A percentile compares a stretch with the other conserved stretches of the same genome.
Evolutionary conservation across 2,113 vertebrate species (phyloP).

Genomic region (Malaclemys terrapin): DNA sequence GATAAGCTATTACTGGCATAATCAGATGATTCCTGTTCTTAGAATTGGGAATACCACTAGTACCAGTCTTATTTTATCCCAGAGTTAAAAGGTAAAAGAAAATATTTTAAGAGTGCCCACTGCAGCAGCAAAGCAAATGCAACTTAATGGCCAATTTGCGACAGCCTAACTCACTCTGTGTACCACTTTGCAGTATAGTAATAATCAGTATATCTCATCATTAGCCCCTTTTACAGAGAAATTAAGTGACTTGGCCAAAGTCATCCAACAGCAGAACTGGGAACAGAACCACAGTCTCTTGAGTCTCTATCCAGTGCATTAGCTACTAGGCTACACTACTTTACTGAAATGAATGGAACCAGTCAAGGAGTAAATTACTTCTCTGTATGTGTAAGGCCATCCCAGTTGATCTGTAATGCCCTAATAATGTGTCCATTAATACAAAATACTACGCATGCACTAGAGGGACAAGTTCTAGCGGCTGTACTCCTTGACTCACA

Average conservation of each 20-base stretch:
- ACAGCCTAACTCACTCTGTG: slow-evolving; percentile 49
- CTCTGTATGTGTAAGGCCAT: background rate
- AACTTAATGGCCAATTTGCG: slow-evolving; percentile 21
- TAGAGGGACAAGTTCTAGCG: background rate
- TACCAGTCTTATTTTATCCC: slow-evolving; percentile 43
- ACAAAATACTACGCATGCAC: slow-evolving; percentile 53
- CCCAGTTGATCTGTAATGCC: background rate
- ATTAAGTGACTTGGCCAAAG: background rate
- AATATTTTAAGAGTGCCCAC: slow-evolving; percentile 36
- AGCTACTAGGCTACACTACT: slow-evolving; percentile 7
- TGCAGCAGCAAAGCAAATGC: slow-evolving; percentile 25
- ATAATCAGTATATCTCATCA: background rate
- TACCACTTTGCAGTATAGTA: slow-evolving; percentile 52
- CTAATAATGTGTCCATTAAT: slow-evolving; percentile 29
- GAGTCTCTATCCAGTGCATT: background rate
- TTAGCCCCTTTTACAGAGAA: background rate
- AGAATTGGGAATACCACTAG: background rate
- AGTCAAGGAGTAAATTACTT: background rate
- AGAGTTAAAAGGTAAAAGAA: slow-evolving; percentile 47
- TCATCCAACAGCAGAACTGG: background rate
- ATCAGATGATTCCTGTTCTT: background rate
- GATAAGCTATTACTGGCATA: background rate
- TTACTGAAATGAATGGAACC: background rate
- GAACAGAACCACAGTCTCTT: background rate
- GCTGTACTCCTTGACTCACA: background rate